Evolutionary conservation across 2,888 invertebrate species (phyloP).

Genomic region (Philopedon plagiatum): DNA sequence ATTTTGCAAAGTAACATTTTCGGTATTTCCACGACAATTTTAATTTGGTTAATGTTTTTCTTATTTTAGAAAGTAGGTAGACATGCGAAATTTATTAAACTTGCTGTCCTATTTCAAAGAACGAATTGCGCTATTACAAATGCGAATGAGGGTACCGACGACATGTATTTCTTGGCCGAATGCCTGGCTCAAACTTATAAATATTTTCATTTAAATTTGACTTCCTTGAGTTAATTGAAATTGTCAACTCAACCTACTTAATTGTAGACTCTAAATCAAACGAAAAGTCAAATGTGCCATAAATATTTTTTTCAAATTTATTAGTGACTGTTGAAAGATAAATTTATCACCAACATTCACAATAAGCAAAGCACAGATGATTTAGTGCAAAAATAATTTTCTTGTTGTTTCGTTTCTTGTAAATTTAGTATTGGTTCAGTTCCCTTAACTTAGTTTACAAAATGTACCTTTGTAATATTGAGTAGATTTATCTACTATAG

Average conservation of each 20-base stretch:
- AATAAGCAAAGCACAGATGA: too few relatives aligned
- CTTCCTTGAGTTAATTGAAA: conserved; percentile 31
- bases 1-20: too few relatives aligned
- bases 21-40: too few relatives aligned
- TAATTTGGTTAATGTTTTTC: neutral
- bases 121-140: conserved; percentile 15
- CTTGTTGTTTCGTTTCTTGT: too few relatives aligned
- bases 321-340: too few relatives aligned
- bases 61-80: conserved; percentile 16
- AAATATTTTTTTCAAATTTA: too few relatives aligned
- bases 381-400: too few relatives aligned
- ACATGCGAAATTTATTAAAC: neutral
- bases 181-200: conserved; percentile 30
- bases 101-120: conserved; percentile 1
- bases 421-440: too few relatives aligned
- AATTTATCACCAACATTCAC: too few relatives aligned
- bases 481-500: too few relatives aligned
- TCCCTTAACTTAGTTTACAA: too few relatives aligned
- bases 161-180: conserved; percentile 28
- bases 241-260: conserved; percentile 21
- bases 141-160: conserved; percentile 32
- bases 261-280: neutral
- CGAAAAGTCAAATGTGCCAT: neutral
- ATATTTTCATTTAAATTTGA: conserved; percentile 29
- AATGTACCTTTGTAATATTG: too few relatives aligned